Evolutionary conservation across 2,888 invertebrate genomes (phyloP).

Genomic region (Rutpela maculata): DNA sequence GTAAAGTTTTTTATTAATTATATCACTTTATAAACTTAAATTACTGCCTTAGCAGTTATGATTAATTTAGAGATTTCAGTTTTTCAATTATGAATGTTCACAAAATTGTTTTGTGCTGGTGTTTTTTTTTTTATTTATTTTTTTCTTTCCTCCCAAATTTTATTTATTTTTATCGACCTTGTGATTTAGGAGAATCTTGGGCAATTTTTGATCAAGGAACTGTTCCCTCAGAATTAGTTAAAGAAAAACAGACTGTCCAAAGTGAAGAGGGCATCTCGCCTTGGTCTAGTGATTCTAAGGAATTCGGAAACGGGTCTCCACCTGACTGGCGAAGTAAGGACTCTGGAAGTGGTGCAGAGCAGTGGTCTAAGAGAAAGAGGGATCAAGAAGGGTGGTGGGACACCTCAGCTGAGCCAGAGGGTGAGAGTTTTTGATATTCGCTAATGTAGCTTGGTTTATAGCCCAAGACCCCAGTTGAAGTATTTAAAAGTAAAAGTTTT

Average conservation of each 20-base stretch:
- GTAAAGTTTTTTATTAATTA: slow-evolving; percentile 59
- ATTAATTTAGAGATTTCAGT: neutral
- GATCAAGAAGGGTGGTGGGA: slow-evolving; percentile 74
- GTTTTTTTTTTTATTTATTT: neutral
- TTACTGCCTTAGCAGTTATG: neutral
- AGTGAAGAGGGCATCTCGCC: slow-evolving; percentile 80
- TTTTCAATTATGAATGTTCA: neutral
- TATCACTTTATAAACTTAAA: neutral
- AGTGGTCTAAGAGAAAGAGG: slow-evolving; percentile 69
- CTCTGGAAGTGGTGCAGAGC: slow-evolving; percentile 74
- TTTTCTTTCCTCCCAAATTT: neutral
- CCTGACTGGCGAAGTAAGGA: slow-evolving; percentile 75
- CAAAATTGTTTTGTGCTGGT: neutral
- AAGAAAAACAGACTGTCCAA: slow-evolving; percentile 68
- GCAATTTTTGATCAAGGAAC: slow-evolving; percentile 77
- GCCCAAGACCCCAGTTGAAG: too few relatives aligned
- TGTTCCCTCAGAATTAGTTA: slow-evolving; percentile 59
- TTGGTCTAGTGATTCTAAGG: slow-evolving; percentile 87
- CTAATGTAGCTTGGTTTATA: too few relatives aligned
- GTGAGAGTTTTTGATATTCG: slow-evolving; percentile 53
- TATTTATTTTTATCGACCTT: slow-evolving; percentile 9
- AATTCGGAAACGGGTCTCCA: slow-evolving; percentile 74
- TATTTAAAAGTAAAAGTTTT: too few relatives aligned
- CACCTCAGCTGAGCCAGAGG: slow-evolving; percentile 71
- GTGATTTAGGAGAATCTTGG: slow-evolving; percentile 75